phyloP scores from a whole-genome alignment of 1,140 invertebrate genomes.

The Doryteuthis pealeii region DNA sequence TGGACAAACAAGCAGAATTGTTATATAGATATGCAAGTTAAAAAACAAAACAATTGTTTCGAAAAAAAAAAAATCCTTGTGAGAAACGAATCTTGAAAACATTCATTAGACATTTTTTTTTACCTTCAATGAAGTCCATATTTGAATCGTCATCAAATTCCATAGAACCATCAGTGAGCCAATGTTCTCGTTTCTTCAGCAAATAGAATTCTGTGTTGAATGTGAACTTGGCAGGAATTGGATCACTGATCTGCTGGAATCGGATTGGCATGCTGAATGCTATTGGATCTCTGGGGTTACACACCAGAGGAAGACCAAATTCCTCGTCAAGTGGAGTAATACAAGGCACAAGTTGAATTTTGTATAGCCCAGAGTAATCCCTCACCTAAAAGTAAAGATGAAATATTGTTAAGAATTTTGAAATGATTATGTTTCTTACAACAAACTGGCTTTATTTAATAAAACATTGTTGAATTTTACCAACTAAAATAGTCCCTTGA shows the following conservation, averaged over 20 bases:
- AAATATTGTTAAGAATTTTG: no score
- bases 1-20: no score
- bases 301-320: conserved; percentile 47
- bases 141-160: conserved; percentile 43
- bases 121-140: conserved; percentile 51
- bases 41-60: no score
- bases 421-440: no score
- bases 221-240: conserved; percentile 54
- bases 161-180: conserved; percentile 47
- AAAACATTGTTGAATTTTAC: no score
- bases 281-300: conserved; percentile 51
- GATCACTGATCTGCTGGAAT: conserved; percentile 60
- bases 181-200: conserved; percentile 51
- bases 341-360: conserved; percentile 58
- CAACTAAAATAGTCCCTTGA: no score
- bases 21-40: no score
- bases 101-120: no score
- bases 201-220: conserved; percentile 57
- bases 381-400: conserved; percentile 46
- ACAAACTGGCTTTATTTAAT: no score
- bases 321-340: conserved; percentile 42
- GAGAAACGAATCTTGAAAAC: no score
- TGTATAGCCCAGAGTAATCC: conserved; percentile 59
- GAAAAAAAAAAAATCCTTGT: no score
- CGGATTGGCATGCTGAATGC: conserved; percentile 58